Evolutionary conservation across 2,113 vertebrate species (phyloP).

Genomic region (Phrynocephalus versicolor): DNA sequence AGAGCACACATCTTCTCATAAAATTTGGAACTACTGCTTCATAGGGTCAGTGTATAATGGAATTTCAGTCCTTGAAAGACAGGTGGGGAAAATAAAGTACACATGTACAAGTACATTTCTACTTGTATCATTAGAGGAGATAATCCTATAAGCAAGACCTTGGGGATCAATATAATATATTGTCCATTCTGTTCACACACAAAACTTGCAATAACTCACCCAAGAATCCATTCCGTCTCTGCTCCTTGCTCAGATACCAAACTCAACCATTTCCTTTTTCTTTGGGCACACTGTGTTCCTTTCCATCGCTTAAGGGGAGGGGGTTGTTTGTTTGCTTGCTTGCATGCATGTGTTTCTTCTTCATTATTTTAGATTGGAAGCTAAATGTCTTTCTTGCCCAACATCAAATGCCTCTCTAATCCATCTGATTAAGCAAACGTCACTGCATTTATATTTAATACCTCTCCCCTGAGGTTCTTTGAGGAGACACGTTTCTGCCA

Average conservation of each 20-base stretch:
- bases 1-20: neutral
- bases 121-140: constrained; percentile 46
- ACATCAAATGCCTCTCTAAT: constrained; percentile 11
- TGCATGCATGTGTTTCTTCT: constrained; percentile 20
- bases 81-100: neutral
- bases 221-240: constrained; percentile 49
- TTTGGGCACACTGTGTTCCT: constrained; percentile 44
- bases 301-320: constrained; percentile 20
- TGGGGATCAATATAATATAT: constrained; percentile 51
- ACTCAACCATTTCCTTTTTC: constrained; percentile 26
- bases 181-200: constrained; percentile 48
- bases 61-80: neutral
- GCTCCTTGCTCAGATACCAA: constrained; percentile 45
- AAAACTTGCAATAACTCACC: constrained; percentile 49
- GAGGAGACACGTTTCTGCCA: constrained; percentile 26
- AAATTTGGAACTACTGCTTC: neutral
- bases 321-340: neutral
- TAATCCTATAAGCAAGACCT: constrained; percentile 54
- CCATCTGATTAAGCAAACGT: constrained; percentile 46
- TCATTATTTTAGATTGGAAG: constrained; percentile 7
- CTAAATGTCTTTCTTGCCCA: constrained; percentile 20
- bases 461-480: constrained; percentile 52
- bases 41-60: neutral
- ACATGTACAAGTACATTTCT: neutral
- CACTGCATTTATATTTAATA: constrained; percentile 51